Conservation (phyloP, 2,797 vertebrate species). For the Aeoliscus strigatus region DNA sequence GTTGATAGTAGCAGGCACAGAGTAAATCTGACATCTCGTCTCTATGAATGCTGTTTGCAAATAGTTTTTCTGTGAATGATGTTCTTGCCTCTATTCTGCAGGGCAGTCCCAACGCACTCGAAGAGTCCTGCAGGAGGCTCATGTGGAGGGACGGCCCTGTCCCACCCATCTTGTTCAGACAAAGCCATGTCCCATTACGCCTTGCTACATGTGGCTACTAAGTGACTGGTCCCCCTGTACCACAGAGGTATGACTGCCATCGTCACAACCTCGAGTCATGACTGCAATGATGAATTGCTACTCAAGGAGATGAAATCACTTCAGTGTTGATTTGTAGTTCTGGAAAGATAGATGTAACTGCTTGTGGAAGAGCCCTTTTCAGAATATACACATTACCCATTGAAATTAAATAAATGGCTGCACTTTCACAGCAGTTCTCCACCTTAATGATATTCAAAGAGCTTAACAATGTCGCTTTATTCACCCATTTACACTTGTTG, state of each 20-base stretch:
- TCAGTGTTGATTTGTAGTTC: no score
- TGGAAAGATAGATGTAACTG: no score
- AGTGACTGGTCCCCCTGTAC: slow-evolving; percentile 86
- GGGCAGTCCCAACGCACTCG: slow-evolving; percentile 82
- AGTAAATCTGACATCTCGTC: background rate
- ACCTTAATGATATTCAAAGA: no score
- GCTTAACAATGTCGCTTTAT: no score
- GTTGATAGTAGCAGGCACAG: background rate
- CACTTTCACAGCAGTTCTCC: no score
- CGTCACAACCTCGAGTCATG: background rate
- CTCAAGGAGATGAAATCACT: no score
- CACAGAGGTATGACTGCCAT: slow-evolving; percentile 77
- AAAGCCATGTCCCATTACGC: slow-evolving; percentile 83
- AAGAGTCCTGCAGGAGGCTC: slow-evolving; percentile 80
- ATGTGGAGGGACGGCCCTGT: slow-evolving; percentile 86
- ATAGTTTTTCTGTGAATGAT: background rate
- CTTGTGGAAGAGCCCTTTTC: no score
- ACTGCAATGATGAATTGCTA: background rate
- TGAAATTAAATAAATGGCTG: no score
- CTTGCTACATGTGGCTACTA: slow-evolving; percentile 89
- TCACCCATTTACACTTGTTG: no score
- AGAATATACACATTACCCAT: no score
- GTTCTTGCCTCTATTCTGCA: slow-evolving; percentile 54
- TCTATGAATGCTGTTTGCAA: background rate
- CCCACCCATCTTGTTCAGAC: slow-evolving; percentile 83